Conservation (phyloP, 2,888 invertebrate species). For the Eupithecia centaureata region DNA sequence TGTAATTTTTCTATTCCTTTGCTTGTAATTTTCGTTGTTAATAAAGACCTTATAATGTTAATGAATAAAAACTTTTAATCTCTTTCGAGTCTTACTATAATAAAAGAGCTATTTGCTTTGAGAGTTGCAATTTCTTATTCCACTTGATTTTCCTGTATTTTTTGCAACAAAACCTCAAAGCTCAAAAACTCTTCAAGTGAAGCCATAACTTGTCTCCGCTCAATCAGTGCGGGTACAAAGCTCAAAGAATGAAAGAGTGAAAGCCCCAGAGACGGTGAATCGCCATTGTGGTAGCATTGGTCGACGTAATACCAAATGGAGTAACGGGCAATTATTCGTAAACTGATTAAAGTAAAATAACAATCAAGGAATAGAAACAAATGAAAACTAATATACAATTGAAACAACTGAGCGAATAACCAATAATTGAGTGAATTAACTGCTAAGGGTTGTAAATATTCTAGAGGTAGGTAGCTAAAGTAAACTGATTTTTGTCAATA, state of each 20-base stretch:
- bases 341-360: too few species aligned
- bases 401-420: too few species aligned
- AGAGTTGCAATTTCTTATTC: background rate
- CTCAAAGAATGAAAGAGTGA: slow-evolving; percentile 23
- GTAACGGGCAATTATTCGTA: slow-evolving; percentile 3
- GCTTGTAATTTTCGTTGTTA: too few species aligned
- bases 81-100: background rate
- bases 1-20: too few species aligned
- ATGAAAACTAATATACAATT: too few species aligned
- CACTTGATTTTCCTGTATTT: background rate
- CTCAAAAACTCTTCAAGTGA: slow-evolving; percentile 3
- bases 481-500: too few species aligned
- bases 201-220: slow-evolving; percentile 10
- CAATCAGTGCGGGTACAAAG: slow-evolving; percentile 21
- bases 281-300: slow-evolving; percentile 22
- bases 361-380: too few species aligned
- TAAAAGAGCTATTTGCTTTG: background rate
- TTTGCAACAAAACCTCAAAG: slow-evolving; percentile 1
- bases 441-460: too few species aligned
- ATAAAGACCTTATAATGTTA: too few species aligned
- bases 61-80: too few species aligned
- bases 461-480: too few species aligned
- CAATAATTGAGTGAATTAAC: too few species aligned
- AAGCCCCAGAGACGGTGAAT: slow-evolving; percentile 19
- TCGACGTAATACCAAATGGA: slow-evolving; percentile 16